Evolutionary conservation across 2,113 vertebrate genomes (phyloP).

Genomic region (Tretioscincus oriximinensis): DNA sequence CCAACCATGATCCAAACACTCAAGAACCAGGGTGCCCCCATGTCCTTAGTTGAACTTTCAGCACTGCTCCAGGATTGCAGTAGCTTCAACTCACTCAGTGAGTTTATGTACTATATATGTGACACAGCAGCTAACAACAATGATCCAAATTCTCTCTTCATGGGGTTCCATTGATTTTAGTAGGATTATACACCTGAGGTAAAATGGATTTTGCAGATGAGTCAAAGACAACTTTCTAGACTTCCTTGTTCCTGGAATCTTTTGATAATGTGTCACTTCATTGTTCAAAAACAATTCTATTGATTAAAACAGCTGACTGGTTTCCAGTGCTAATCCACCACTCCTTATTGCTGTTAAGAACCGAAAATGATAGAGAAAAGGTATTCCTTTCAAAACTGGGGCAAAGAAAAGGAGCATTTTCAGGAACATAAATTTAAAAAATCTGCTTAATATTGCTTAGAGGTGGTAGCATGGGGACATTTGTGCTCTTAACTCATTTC

Average conservation of each 20-base stretch:
- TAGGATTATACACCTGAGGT: not conserved
- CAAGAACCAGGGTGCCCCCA: slow-evolving; percentile 10
- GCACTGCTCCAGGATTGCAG: slow-evolving; percentile 1
- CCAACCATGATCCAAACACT: not conserved
- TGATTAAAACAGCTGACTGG: not conserved
- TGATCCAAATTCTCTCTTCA: slow-evolving; percentile 25
- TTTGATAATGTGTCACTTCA: not conserved
- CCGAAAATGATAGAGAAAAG: slow-evolving; percentile 44
- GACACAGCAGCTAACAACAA: not conserved
- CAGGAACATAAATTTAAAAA: not conserved
- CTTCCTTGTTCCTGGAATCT: not conserved
- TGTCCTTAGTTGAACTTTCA: slow-evolving; percentile 20
- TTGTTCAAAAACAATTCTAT: not conserved
- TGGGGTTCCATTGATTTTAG: not conserved
- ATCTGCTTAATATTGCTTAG: too few species aligned
- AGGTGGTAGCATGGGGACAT: too few species aligned
- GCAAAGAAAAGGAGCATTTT: slow-evolving; percentile 48
- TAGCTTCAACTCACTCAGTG: not conserved
- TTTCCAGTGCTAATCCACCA: not conserved
- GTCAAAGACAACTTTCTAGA: not conserved
- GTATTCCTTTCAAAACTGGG: slow-evolving; percentile 49
- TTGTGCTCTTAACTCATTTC: too few species aligned
- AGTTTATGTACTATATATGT: slow-evolving; percentile 10
- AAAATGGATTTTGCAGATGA: slow-evolving; percentile 3
- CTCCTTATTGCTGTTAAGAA: slow-evolving; percentile 6